Conservation (phyloP, 2,797 vertebrate genomes). For the Coregonus ussuriensis region DNA sequence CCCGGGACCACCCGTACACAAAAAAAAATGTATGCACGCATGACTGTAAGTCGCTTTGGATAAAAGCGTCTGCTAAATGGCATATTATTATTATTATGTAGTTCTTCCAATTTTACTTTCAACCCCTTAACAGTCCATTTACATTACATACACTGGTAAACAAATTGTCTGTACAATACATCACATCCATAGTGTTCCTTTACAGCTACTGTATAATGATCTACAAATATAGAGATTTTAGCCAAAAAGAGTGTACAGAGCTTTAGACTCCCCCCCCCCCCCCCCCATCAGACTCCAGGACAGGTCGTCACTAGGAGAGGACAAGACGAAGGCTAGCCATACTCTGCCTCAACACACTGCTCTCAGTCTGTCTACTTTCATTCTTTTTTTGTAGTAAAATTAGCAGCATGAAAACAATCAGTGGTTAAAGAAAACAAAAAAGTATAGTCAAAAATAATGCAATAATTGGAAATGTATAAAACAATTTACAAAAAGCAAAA, state of each 20-base stretch:
- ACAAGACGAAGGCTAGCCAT: conserved; percentile 78
- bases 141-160: conserved; percentile 57
- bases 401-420: conserved; percentile 77
- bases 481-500: conserved; percentile 68
- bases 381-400: conserved; percentile 71
- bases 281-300: conserved; percentile 80
- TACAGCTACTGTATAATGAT: conserved; percentile 73
- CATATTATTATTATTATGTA: no score
- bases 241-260: conserved; percentile 70
- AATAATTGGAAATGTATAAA: conserved; percentile 75
- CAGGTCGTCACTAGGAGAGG: conserved; percentile 78
- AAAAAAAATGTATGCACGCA: no score
- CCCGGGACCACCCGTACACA: no score
- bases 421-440: conserved; percentile 75
- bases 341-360: conserved; percentile 68
- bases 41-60: no score
- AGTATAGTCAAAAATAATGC: conserved; percentile 32
- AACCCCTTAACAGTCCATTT: conserved; percentile 69
- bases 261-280: conserved; percentile 72
- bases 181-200: conserved; percentile 70
- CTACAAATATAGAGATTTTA: conserved; percentile 87
- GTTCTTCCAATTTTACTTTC: conserved; percentile 11
- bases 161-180: conserved; percentile 73
- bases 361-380: conserved; percentile 16
- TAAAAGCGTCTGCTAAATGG: no score